Evolutionary conservation across 1,140 invertebrate species (phyloP), one percentile per base, ranked within the genome.

Genomic region (Triops longicaudatus): DNA sequence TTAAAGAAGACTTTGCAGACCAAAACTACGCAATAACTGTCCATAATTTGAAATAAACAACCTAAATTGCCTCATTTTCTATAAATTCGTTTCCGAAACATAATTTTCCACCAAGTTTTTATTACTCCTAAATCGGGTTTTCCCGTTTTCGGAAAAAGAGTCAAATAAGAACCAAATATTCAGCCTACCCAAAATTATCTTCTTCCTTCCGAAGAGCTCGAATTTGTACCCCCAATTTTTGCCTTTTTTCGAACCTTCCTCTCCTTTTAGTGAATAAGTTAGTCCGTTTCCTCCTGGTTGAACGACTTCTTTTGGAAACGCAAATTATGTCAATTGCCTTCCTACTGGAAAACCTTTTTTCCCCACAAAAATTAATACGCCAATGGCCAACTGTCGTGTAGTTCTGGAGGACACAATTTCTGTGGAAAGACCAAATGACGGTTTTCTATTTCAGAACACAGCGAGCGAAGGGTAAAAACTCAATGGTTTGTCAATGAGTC

Each of bases 341-440:
- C 31, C 31, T 37, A 37, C 31, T 37, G 31, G 31, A 37, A 37
- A 37, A 37, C 31, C 31, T 37, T 37, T 37, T 63, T 63, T 63
- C 50, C 50, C 50, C 50, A n/a, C 50, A 63, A 63, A 63, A 63
- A 63, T 22, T 22, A 63, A n/a, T 63, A 17, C 22, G 7, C 50
- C 50, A 63, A 63, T 63, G 50, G 50, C 50, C 50, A 63, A 63
- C 50, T 63, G 50, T 63, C 50, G 50, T 22, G 14, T 63, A 63
- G 50, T 63, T 63, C 17, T 0, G 22, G 50, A 22, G 50, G 22
- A 63, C 14, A 63, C 17, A 10, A 22, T 17, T 63, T 63, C 6
- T 63, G 50, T 37, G 31, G 31, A 37, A 37, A 37, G 2, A 37
- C 31, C 31, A 37, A 37, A 37, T 37, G 31, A 37, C 31, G 31